Base-by-base conservation (phyloP, 2,888 invertebrate genomes). In the Melinopterus prodromus region DNA sequence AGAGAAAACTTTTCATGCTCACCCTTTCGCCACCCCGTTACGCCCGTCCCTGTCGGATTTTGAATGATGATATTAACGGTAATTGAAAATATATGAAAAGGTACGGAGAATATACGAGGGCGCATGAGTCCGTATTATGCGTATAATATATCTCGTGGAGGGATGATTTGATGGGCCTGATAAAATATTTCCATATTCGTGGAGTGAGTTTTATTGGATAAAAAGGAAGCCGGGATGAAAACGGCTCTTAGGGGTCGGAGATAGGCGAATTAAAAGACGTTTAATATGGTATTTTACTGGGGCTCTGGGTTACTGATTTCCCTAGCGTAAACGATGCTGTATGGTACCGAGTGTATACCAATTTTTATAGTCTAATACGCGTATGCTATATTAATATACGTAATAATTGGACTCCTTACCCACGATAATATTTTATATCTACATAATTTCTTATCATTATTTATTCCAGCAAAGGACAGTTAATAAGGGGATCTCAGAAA, bases 1-100 rank as follows among this genome's bases (percentile, higher is more conserved):
- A 53, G 53, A 53, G 53, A 12, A 53, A 53, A 53, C 53, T 53
- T 53, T 53, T 53, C 53, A 53, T 53, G 12, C 9, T 12, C 53
- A 53, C 53, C 9, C 7, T 53, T 53, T 53, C 53, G 53, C 53
- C 9, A 7, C 9, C 53, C 9, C 53, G 53, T 53, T 12, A 9
- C 53, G 7, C 53, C 53, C 53, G 12, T 9, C 53, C 53, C 53
- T 53, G 53, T 53, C 53, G 7, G 53, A 53, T 53, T 53, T 53
- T 53, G 53, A 53, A 53, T 53, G 53, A 53, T 53, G 53, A 53
- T 6, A 53, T 53, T 53, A 53, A 53, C 53, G 53, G 53, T 53
- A 53, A 53, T 53, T 53, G 53, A 53, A 53, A 53, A 53, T 53
- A 53, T 53, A 53, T 53, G 53, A 53, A 53, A 53, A 53, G 53